Evolutionary conservation across 1,140 invertebrate genomes (phyloP).

Genomic region (Panagrolaimus sp.): DNA sequence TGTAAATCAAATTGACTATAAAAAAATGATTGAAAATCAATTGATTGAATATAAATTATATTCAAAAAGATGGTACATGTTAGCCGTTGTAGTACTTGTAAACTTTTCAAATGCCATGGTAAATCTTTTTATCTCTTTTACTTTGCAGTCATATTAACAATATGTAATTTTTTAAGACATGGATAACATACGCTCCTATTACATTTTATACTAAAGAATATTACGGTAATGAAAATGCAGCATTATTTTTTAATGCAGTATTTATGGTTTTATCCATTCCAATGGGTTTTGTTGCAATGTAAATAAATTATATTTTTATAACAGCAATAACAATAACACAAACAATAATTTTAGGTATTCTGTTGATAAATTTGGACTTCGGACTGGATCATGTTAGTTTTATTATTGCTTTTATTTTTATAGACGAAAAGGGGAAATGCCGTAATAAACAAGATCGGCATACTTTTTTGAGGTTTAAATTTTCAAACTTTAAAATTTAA

Average conservation of each 20-base stretch:
- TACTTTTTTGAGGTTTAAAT: too few relatives aligned
- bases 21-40: too few relatives aligned
- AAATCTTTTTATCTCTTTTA: slow-evolving; percentile 29
- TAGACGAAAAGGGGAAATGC: too few relatives aligned
- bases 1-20: too few relatives aligned
- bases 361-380: slow-evolving; percentile 60
- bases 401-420: too few relatives aligned
- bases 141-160: slow-evolving; percentile 13
- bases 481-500: too few relatives aligned
- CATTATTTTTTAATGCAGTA: slow-evolving; percentile 60
- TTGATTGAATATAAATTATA: slow-evolving; percentile 17
- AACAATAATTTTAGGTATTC: too few relatives aligned
- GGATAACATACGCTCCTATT: slow-evolving; percentile 62
- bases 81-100: slow-evolving; percentile 59
- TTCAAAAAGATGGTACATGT: slow-evolving; percentile 59
- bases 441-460: too few relatives aligned
- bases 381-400: slow-evolving; percentile 41
- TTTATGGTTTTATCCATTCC: slow-evolving; percentile 61
- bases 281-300: slow-evolving; percentile 61
- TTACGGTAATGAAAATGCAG: slow-evolving; percentile 56
- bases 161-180: slow-evolving; percentile 60
- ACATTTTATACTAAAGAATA: slow-evolving; percentile 59
- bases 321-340: too few relatives aligned
- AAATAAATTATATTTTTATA: slow-evolving; percentile 44
- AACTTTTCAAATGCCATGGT: slow-evolving; percentile 62